These are phyloP conservation scores for Hycleus phaleratus DNA, from an alignment of 1,140 invertebrate genomes.

Conservation along the genomic window DNA sequence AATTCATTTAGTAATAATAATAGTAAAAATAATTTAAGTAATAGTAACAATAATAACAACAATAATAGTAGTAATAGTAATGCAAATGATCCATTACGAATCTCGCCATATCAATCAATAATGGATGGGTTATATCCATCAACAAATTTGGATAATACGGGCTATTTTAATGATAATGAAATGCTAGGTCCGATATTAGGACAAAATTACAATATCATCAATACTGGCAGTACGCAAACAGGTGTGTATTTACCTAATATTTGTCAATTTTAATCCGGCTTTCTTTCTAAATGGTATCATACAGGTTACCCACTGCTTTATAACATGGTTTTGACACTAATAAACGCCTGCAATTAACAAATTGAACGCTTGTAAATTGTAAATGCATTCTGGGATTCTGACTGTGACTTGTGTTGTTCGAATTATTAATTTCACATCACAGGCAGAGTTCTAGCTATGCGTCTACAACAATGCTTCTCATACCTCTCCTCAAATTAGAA, in stretches of 20 bases:
- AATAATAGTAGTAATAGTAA: too few relatives aligned
- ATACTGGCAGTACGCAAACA: conserved; percentile 7
- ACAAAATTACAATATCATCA: conserved; percentile 5
- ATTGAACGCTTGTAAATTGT: conserved; percentile 1
- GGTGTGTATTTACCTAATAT: not conserved
- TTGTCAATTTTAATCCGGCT: not conserved
- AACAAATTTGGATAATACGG: conserved; percentile 3
- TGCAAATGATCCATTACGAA: conserved; percentile 8
- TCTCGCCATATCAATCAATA: conserved; percentile 11
- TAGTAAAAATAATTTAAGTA: not conserved
- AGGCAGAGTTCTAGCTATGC: conserved; percentile 86
- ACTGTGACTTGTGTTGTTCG: conserved; percentile 63
- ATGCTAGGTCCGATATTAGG: conserved; percentile 21
- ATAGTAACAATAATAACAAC: too few relatives aligned
- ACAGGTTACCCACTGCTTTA: too few relatives aligned
- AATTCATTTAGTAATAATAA: conserved; percentile 10
- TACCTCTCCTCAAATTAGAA: not conserved
- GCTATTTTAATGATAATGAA: conserved; percentile 15
- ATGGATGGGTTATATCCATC: conserved; percentile 4
- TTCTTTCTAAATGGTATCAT: too few relatives aligned
- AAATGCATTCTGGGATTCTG: conserved; percentile 61
- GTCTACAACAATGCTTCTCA: conserved; percentile 35
- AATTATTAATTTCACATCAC: conserved; percentile 64
- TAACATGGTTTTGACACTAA: too few relatives aligned
- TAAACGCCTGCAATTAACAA: too few relatives aligned